A percentile compares a stretch with the other conserved stretches of the same genome.
These are phyloP conservation scores for Cnemophilus loriae DNA, from an alignment of 2,113 vertebrate species.

Conservation along the genomic window DNA sequence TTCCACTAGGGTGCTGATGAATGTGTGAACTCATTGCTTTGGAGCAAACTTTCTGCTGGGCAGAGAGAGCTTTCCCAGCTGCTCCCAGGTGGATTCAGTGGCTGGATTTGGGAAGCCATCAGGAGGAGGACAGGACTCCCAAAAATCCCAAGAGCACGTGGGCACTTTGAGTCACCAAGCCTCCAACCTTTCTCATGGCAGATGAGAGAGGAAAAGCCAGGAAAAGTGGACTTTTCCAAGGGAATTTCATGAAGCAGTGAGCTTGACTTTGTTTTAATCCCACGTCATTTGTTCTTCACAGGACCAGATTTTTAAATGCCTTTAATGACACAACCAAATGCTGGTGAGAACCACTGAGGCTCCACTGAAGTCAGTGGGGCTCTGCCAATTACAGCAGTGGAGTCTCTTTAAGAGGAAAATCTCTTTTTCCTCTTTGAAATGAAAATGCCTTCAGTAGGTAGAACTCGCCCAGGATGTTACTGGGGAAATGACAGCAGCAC, in stretches of 20 bases:
- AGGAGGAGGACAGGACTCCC: background rate
- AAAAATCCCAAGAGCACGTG: fast-evolving
- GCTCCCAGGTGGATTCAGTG: background rate
- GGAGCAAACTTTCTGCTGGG: background rate
- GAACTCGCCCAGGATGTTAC: background rate
- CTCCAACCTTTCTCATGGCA: background rate
- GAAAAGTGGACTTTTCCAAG: background rate
- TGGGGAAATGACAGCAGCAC: background rate
- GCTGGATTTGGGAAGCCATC: background rate
- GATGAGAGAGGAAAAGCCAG: background rate
- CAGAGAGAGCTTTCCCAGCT: background rate
- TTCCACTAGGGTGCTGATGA: background rate
- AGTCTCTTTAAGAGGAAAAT: background rate
- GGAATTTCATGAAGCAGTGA: background rate
- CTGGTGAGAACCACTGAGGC: background rate
- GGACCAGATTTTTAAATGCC: background rate
- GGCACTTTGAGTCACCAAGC: background rate
- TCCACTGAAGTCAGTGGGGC: background rate
- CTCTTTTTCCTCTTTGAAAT: background rate
- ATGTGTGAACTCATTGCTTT: fast-evolving
- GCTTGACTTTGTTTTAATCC: background rate
- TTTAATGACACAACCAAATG: background rate
- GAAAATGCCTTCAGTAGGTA: background rate
- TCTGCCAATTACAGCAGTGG: background rate
- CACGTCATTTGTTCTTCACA: background rate